Conservation (phyloP, 2,113 vertebrate genomes). For the Neolamprologus devosi region DNA sequence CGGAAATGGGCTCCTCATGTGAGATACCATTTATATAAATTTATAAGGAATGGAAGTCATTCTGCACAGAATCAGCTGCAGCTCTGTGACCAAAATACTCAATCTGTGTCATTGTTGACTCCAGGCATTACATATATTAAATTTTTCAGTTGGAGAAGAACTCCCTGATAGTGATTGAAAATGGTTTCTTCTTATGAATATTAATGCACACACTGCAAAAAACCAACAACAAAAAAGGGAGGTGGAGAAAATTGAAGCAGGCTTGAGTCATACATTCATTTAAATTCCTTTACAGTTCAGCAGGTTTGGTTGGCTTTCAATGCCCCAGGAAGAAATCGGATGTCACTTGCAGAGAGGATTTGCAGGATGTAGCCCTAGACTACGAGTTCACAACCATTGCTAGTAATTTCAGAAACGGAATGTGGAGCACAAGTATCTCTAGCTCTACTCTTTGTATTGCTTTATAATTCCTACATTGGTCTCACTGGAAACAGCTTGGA, state of each 20-base stretch:
- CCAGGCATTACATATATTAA: slow-evolving; percentile 33
- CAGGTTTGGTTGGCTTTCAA: slow-evolving; percentile 32
- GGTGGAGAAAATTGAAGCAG: background rate
- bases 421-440: background rate
- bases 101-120: slow-evolving; percentile 14
- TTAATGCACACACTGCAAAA: slow-evolving; percentile 15
- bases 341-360: slow-evolving; percentile 35
- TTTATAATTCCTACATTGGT: background rate
- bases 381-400: background rate
- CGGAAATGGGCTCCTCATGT: background rate
- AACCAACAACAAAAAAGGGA: background rate
- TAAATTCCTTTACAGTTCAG: slow-evolving; percentile 60
- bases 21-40: background rate
- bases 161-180: slow-evolving; percentile 45
- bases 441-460: slow-evolving; percentile 3
- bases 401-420: slow-evolving; percentile 6
- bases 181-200: slow-evolving; percentile 19
- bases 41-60: background rate
- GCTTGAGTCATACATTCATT: slow-evolving; percentile 41
- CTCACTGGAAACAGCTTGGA: background rate
- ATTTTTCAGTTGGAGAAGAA: slow-evolving; percentile 28
- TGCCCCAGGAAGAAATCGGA: slow-evolving; percentile 14
- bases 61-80: background rate
- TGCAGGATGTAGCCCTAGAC: background rate
- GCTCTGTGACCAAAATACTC: slow-evolving; percentile 25